Conservation (phyloP, 2,113 vertebrate genomes). For the Laticauda colubrina region DNA sequence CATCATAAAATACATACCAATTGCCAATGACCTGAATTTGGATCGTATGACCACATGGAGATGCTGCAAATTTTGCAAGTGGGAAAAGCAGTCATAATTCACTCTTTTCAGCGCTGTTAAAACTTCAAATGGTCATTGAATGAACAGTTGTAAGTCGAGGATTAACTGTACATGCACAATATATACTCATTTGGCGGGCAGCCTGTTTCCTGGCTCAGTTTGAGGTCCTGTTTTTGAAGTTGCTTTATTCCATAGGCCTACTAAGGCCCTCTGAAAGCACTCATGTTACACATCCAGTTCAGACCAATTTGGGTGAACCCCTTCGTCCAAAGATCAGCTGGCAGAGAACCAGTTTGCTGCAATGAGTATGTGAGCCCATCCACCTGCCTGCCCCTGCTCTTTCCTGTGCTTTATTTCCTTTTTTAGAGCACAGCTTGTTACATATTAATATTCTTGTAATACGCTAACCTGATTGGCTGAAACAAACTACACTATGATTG, state of each 20-base stretch:
- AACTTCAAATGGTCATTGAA: not conserved
- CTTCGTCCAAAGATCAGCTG: no score
- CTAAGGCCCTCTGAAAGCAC: not conserved
- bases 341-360: no score
- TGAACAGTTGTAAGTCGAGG: rapidly evolving
- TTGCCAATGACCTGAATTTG: not conserved
- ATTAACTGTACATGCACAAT: not conserved
- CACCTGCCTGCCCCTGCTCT: no score
- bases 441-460: no score
- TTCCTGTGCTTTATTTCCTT: no score
- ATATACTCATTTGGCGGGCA: not conserved
- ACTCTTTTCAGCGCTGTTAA: not conserved
- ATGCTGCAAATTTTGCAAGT: not conserved
- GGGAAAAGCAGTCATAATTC: not conserved
- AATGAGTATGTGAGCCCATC: no score
- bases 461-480: no score
- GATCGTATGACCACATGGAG: not conserved
- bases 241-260: not conserved
- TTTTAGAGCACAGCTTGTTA: no score
- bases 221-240: not conserved
- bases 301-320: no score
- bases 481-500: no score
- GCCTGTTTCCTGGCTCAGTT: not conserved
- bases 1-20: not conserved
- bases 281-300: no score